Evolutionary conservation across 2,888 invertebrate genomes (phyloP).

Genomic region (Sthenelais limicola): DNA sequence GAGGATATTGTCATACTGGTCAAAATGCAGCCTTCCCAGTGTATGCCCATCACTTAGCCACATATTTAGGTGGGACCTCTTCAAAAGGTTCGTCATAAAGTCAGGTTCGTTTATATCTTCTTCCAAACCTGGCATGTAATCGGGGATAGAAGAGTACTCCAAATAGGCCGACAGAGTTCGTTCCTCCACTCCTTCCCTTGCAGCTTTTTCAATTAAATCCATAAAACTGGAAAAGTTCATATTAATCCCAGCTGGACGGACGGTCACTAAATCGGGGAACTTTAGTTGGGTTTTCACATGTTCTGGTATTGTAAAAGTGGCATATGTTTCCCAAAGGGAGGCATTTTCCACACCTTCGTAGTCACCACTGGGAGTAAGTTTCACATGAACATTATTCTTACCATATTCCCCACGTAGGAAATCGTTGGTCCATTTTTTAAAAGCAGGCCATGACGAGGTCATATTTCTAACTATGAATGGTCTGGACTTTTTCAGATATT

Average conservation of each 20-base stretch:
- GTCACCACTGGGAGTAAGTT: conserved; percentile 64
- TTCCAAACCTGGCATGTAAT: conserved; percentile 61
- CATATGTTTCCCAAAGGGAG: conserved; percentile 61
- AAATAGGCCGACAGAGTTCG: conserved; percentile 67
- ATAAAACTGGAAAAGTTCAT: conserved; percentile 66
- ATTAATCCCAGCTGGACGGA: conserved; percentile 65
- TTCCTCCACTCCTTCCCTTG: conserved; percentile 43
- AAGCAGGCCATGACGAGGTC: conserved; percentile 60
- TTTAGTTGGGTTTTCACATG: conserved; percentile 58
- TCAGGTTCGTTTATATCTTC: conserved; percentile 61
- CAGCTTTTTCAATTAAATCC: conserved; percentile 60
- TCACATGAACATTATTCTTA: conserved; percentile 61
- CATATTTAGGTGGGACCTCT: conserved; percentile 63
- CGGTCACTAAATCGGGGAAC: conserved; percentile 68
- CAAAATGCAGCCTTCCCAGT: conserved; percentile 70
- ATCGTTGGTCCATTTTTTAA: conserved; percentile 64
- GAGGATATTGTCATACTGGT: conserved; percentile 70
- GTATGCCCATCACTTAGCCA: conserved; percentile 72
- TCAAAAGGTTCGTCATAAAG: conserved; percentile 58
- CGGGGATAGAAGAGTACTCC: conserved; percentile 68
- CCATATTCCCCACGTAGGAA: conserved; percentile 60
- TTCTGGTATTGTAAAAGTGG: conserved; percentile 60
- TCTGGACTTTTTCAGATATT: conserved; percentile 62
- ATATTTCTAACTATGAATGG: conserved; percentile 66
- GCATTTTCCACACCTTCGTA: conserved; percentile 68